Percentiles rank a stretch among this genome's conserved stretches.
phyloP scores from a whole-genome alignment of 2,113 vertebrate species.

The Podarcis cretensis region DNA sequence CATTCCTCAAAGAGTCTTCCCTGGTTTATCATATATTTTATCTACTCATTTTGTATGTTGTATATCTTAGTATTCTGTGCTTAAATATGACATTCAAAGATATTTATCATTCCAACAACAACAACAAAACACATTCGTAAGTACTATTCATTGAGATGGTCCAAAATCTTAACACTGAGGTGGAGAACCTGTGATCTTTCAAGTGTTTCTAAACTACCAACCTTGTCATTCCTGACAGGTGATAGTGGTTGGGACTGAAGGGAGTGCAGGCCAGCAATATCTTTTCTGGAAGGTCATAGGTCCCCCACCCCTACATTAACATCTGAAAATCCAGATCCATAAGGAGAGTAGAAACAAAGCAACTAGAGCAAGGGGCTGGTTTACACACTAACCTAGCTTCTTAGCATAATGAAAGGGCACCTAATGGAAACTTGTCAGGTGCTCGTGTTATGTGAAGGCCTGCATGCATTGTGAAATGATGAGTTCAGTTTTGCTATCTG shows the following conservation, averaged over 20 bases:
- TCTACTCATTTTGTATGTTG: neutral
- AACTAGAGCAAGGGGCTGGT: neutral
- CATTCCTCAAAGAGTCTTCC: neutral
- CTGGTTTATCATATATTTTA: neutral
- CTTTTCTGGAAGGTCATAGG: neutral
- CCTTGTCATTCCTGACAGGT: no score
- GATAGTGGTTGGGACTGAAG: no score
- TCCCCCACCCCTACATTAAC: neutral
- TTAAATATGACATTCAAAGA: neutral
- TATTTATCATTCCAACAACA: no score
- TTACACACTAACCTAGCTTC: no score
- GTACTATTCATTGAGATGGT: neutral
- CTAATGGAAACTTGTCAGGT: neutral
- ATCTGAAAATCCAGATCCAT: neutral
- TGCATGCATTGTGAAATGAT: neutral
- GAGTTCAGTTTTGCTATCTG: no score
- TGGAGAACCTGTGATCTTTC: neutral
- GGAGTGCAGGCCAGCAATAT: no score
- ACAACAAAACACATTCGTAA: no score
- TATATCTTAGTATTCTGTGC: no score
- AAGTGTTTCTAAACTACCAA: neutral
- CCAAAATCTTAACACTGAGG: neutral
- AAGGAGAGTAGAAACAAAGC: neutral
- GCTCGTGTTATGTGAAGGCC: no score
- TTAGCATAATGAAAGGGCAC: neutral